Evolutionary conservation across 2,113 vertebrate genomes (phyloP).

Genomic region (Myotis yumanensis): DNA sequence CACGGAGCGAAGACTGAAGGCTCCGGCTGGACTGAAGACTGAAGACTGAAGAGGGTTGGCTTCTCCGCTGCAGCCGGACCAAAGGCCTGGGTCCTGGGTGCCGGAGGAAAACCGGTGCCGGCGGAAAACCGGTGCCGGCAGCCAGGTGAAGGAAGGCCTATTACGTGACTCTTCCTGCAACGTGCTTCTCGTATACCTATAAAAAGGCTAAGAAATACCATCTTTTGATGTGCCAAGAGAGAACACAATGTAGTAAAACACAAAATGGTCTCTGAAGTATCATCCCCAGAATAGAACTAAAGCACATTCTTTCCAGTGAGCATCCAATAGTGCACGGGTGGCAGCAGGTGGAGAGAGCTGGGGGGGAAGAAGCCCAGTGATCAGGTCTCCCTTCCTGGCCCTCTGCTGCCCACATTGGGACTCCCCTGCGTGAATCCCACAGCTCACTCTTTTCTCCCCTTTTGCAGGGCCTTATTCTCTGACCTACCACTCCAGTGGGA

Average conservation of each 20-base stretch:
- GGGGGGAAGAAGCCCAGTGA: not conserved
- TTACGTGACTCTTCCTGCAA: too few relatives aligned
- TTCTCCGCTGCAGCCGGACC: too few relatives aligned
- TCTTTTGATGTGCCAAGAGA: not conserved
- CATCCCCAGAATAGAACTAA: not conserved
- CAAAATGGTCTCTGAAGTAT: not conserved
- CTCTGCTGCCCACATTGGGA: not conserved
- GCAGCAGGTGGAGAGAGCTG: too few relatives aligned
- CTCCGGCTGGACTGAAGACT: too few relatives aligned
- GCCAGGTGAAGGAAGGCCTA: too few relatives aligned
- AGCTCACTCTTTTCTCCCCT: not conserved
- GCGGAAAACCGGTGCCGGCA: too few relatives aligned
- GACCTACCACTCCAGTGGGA: slow-evolving; percentile 46
- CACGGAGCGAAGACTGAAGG: too few relatives aligned
- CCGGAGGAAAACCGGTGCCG: too few relatives aligned
- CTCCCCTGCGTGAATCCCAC: not conserved
- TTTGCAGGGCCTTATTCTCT: slow-evolving; percentile 61
- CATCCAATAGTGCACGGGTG: too few relatives aligned
- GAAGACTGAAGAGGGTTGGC: too few relatives aligned
- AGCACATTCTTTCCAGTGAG: not conserved
- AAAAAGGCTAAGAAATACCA: not conserved
- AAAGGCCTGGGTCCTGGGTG: too few relatives aligned
- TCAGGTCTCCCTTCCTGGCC: not conserved
- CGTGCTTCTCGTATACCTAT: not conserved
- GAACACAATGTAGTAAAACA: not conserved